phyloP scores from a whole-genome alignment of 2,888 invertebrate species.

The Chorisops tibialis region DNA sequence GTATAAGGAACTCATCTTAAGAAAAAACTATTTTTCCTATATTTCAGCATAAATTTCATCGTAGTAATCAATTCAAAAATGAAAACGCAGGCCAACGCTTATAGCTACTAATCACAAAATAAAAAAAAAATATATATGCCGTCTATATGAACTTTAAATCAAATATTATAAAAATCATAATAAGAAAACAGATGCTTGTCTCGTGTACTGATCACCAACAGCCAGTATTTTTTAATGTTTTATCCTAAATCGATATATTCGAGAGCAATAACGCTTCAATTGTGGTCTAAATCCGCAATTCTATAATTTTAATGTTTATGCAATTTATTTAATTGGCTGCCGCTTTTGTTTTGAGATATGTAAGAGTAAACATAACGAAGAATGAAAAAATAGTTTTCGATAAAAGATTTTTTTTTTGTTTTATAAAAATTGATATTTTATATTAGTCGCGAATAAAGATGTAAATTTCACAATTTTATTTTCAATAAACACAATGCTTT shows the following conservation, averaged over 20 bases:
- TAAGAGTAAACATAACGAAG: no score
- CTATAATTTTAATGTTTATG: no score
- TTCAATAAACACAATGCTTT: no score
- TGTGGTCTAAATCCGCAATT: no score
- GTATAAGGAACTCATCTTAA: conserved; percentile 1
- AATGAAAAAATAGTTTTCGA: no score
- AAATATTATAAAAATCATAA: neutral
- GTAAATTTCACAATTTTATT: no score
- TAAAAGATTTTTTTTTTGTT: no score
- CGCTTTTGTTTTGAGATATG: no score
- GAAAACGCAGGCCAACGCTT: conserved; percentile 21
- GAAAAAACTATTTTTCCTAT: conserved; percentile 28
- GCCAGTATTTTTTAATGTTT: conserved; percentile 6
- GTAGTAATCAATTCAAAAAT: conserved; percentile 21
- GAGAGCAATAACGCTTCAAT: no score
- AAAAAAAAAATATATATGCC: conserved; percentile 16
- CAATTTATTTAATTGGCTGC: no score
- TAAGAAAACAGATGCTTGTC: neutral
- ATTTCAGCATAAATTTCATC: conserved; percentile 33
- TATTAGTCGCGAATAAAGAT: no score
- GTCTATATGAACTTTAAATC: conserved; percentile 17
- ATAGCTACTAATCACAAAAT: conserved; percentile 13
- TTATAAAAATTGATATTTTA: no score
- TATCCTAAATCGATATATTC: neutral
- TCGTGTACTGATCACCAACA: neutral